Conservation (phyloP, 2,797 vertebrate genomes). For the Sylvilagus floridanus region DNA sequence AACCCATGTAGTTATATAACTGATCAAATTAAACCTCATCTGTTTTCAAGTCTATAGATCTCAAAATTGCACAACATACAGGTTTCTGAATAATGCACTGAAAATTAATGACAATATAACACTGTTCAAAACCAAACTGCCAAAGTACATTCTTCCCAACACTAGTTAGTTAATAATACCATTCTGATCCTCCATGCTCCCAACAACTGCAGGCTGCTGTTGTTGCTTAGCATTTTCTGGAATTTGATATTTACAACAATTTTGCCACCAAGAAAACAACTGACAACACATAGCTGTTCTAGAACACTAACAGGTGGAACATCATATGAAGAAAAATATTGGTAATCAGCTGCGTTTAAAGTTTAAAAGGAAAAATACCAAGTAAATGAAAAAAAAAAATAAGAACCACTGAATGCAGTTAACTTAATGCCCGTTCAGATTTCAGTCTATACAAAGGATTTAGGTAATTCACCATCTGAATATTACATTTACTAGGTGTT, state of each 20-base stretch:
- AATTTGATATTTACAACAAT: neutral
- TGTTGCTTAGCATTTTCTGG: constrained; percentile 12
- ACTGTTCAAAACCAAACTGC: neutral
- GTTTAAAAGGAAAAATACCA: constrained; percentile 32
- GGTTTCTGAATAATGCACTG: neutral
- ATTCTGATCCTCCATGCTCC: neutral
- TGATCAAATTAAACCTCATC: neutral
- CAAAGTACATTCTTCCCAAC: neutral
- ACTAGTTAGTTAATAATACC: neutral
- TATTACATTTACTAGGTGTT: neutral
- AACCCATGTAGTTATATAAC: neutral
- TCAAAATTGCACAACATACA: neutral
- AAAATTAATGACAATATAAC: neutral
- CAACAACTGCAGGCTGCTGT: neutral
- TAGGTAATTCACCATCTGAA: neutral
- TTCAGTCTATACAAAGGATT: neutral
- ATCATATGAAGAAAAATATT: neutral
- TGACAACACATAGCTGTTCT: neutral
- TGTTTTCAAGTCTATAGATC: neutral
- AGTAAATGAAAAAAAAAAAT: neutral
- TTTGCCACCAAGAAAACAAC: constrained; percentile 4
- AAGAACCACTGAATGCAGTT: neutral
- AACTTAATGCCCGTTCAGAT: neutral
- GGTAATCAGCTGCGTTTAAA: neutral
- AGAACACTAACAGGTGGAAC: neutral